Base-by-base conservation (phyloP, 2,113 vertebrate species). In the Gracilinanus agilis region DNA sequence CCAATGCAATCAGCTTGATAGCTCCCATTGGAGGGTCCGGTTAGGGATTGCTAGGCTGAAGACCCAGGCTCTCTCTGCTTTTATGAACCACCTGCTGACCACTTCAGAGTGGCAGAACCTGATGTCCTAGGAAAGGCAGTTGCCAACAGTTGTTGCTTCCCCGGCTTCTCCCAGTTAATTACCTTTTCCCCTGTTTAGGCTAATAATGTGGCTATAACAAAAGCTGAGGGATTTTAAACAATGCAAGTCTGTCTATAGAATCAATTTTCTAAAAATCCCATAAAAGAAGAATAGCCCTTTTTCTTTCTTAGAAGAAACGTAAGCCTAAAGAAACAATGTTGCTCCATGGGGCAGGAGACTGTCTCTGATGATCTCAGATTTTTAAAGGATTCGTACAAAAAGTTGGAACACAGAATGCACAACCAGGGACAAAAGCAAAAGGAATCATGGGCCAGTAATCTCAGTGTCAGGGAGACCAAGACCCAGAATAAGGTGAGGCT, bases 351-450 rank as follows among this genome's bases (percentile, higher is more conserved):
- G 67, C 67, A 83, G 67, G 67, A 40, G n/a, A 25, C n/a, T 83
- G 67, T 83, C 67, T 83, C 67, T 23, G n/a, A 83, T 83, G 67
- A 83, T 83, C 67, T 40, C 67, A 83, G 67, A 83, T 83, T 83
- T 83, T 83, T 83, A 83, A 83, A 83, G 67, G n/a, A 83, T 83
- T 83, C 23, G 34, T 19, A 83, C 67, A 83, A 40, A n/a, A 83
- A 83, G n/a, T 9, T 83, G 67, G 67, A 83, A 83, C n/a, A 40
- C 1, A 6, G 67, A 19, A 83, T 83, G 67, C 19, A 40, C 67
- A 83, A 83, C n/a, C 67, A 40, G n/a, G 67, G n/a, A 83, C 67
- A 83, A 83, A 83, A 83, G 67, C n/a, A 83, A 83, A 83, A 83
- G n/a, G 67, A 83, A 40, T 16, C 67, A 83, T 40, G n/a, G 67